Evolutionary conservation across 1,140 invertebrate species (phyloP).

Genomic region (Drosophila arawakana): DNA sequence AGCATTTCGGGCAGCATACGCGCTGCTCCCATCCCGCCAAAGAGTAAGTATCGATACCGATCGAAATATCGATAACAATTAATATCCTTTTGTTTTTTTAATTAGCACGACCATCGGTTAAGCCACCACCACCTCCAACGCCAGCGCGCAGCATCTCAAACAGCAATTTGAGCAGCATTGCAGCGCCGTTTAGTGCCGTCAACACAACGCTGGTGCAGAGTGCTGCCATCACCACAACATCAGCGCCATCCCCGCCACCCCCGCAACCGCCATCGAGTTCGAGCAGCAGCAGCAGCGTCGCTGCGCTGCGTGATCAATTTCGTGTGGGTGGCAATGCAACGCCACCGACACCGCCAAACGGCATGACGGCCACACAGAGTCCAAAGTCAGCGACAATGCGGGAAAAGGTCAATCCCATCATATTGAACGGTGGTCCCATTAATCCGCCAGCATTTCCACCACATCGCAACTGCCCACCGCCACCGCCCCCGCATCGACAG

Average conservation of each 20-base stretch:
- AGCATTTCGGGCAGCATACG: constrained; percentile 68
- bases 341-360: constrained; percentile 57
- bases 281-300: constrained; percentile 75
- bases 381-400: constrained; percentile 59
- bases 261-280: constrained; percentile 67
- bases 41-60: constrained; percentile 55
- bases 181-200: constrained; percentile 59
- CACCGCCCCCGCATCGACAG: constrained; percentile 79
- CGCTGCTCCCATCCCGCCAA: constrained; percentile 75
- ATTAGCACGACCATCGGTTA: constrained; percentile 76
- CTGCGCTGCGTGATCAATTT: constrained; percentile 77
- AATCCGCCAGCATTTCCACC: constrained; percentile 81
- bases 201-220: constrained; percentile 72
- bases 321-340: constrained; percentile 44
- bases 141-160: constrained; percentile 83
- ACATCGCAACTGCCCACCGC: constrained; percentile 80
- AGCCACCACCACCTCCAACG: constrained; percentile 82
- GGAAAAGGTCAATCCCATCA: constrained; percentile 72
- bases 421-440: constrained; percentile 76
- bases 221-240: constrained; percentile 44
- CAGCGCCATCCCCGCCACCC: constrained; percentile 53
- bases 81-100: background rate
- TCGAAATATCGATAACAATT: background rate
- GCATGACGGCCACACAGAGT: constrained; percentile 37
- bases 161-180: constrained; percentile 72